Evolutionary conservation across 2,797 vertebrate species (phyloP), one percentile per base, ranked within the genome.

Genomic region (Diceros bicornis): DNA sequence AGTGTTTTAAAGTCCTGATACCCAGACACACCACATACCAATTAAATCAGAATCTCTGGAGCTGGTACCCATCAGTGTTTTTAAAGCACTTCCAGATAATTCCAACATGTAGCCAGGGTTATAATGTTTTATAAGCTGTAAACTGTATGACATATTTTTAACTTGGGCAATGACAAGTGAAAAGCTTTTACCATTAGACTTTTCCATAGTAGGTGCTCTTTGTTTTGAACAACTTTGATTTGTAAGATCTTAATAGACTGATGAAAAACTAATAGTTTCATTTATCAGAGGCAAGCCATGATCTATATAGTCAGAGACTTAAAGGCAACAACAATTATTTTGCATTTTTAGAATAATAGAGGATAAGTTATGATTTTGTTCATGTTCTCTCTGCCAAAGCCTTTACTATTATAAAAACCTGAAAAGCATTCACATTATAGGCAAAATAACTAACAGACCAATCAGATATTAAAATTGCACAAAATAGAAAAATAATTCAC

Each of bases 291-390:
- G 77, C 62, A 89, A n/a, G 16, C 1, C 3, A 57, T 77, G 25
- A 94, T 29, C 37, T 82, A 32, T 27, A 92, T 27, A 92, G 37
- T 78, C 62, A 84, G 69, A 85, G 25, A 62, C 47, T 92, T 92
- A 37, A 87, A 75, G 25, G 12, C 20, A 41, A 9, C 3, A 92
- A 71, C n/a, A 55, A 64, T 83, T 95, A 69, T 86, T 90, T 77
- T 94, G 41, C 50, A 62, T 83, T 96, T 95, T 92, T 94, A 88
- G 90, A 93, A 90, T 79, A 90, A 29, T 32, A 59, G 61, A 94
- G 20, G 10, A 23, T 72, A 32, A 89, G 25, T 82, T 71, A 72
- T 77, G 18, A 74, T 69, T 82, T 91, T 90, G 75, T 71, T 93
- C 32, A 44, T 68, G 6, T 82, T 92, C 66, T 95, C 17, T 94